Evolutionary conservation across 2,113 vertebrate species (phyloP), one percentile per base, ranked within the genome.

Genomic region (Coreoperca whiteheadi): DNA sequence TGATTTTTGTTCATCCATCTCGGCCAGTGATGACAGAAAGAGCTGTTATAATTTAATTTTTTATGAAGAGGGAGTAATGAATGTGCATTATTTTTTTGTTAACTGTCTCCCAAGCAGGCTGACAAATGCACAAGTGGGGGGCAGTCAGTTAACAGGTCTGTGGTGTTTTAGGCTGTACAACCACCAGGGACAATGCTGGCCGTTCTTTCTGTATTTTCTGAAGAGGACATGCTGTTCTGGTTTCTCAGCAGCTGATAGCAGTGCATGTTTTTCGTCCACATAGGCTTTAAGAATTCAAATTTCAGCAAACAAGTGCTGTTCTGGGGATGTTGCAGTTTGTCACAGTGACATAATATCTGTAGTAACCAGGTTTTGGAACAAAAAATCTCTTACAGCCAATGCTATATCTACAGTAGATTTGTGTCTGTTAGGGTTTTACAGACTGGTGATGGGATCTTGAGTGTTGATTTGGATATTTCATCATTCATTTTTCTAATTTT

Each of bases 131-230:
- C 51, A 53, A 59, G 61, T 43, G 46, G 21, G 30, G 23, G 23
- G 51, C 48, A 43, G 59, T 60, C 70, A 69, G 56, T 74, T 30
- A 75, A 57, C 57, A 51, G 41, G 57, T 81, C 41, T 28, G n/a
- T 43, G 37, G 20, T 2, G 23, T 53, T 66, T 81, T 11, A 30
- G 60, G 61, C 46, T 37, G 2, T 25, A 28, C 23, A 37, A 3
- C 48, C 56, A 64, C 32, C 39, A 34, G 50, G 34, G 56, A 56
- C 39, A 25, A 3, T 8, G 2, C 30, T 51, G 77, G 10, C 65
- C 50, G n/a, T n/a, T n/a, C n/a, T n/a, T n/a, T n/a, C n/a, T n/a
- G n/a, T 56, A 61, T 66, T 65, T 60, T 46, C n/a, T 34, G 34
- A 61, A 25, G 25, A 69, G 72, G 54, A 69, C 81, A 60, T 43